Conservation (phyloP, 1,140 invertebrate species). For the Ditylenchus dipsaci region DNA sequence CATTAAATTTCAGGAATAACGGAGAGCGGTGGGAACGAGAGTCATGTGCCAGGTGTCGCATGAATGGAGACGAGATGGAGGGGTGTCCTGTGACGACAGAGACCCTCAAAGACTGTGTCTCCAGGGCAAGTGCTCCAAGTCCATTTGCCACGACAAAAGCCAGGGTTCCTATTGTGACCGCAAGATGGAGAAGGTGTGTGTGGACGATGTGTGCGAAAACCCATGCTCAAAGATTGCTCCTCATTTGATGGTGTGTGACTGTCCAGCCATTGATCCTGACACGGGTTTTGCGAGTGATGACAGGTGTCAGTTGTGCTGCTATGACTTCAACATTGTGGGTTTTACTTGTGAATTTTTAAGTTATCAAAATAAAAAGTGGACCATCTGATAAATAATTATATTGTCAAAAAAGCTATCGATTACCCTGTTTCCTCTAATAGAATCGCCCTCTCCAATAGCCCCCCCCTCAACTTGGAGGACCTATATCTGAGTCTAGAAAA, state of each 20-base stretch:
- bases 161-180: constrained; percentile 54
- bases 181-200: constrained; percentile 57
- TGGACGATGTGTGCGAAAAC: constrained; percentile 56
- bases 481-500: too few species aligned
- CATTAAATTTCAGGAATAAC: constrained; percentile 47
- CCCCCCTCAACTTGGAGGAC: too few species aligned
- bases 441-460: too few species aligned
- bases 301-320: constrained; percentile 56
- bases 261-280: constrained; percentile 53
- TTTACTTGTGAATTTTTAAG: too few species aligned
- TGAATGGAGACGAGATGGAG: constrained; percentile 54
- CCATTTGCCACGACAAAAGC: constrained; percentile 54
- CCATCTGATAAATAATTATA: not conserved
- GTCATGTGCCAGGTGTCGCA: constrained; percentile 49
- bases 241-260: constrained; percentile 57
- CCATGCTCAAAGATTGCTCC: constrained; percentile 53
- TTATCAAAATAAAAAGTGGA: not conserved
- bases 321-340: constrained; percentile 53
- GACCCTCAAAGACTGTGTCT: constrained; percentile 54
- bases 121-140: constrained; percentile 58
- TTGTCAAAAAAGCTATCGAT: not conserved
- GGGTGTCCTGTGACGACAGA: constrained; percentile 55
- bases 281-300: constrained; percentile 56
- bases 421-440: not conserved
- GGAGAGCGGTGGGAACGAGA: constrained; percentile 57